Base-by-base conservation (phyloP, 2,797 vertebrate genomes). In the Pygocentrus nattereri region DNA sequence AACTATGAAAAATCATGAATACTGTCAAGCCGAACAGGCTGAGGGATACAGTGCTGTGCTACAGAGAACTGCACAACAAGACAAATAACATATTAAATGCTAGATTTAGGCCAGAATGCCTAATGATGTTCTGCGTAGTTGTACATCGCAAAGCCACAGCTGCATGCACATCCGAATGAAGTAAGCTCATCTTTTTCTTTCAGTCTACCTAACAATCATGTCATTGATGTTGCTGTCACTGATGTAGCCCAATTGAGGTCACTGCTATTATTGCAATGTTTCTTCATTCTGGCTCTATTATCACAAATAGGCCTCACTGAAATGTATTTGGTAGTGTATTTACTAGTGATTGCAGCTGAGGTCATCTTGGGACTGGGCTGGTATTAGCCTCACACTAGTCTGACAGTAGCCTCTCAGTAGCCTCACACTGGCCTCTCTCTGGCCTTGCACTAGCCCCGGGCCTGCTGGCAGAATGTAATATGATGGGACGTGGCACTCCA, bases 381-480 rank as follows among this genome's bases (percentile, higher is more conserved):
- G 19, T 44, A 69, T 71, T 58, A 73, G 72, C 62, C 47, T 78
- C 56, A 71, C 74, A 49, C 82, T 76, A 80, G 76, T 2, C 68
- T 62, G 5, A 31, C 30, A 34, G 15, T 64, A 34, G 62, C 30
- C 62, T 19, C 6, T 5, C 27, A 62, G 59, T 62, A 62, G 59
- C 27, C 59, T 62, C 4, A 1, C 31, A 18, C 62, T 64, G 30
- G 62, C 18, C 62, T 31, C 30, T 34, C 62, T 64, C 15, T 52
- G 65, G 73, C 59, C 41, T 79, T 44, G 62, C 64, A n/a, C 52
- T 80, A 44, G 19, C 25, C 74, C 47, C 80, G 30, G 68, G 77
- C 74, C 80, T 84, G 77, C 75, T 70, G 84, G 69, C 65, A 44
- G 58, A 78, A 76, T 77, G 70, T 82, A 78, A 81, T 86, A 80